Conservation (phyloP, 2,113 vertebrate genomes). For the Trichechus manatus region DNA sequence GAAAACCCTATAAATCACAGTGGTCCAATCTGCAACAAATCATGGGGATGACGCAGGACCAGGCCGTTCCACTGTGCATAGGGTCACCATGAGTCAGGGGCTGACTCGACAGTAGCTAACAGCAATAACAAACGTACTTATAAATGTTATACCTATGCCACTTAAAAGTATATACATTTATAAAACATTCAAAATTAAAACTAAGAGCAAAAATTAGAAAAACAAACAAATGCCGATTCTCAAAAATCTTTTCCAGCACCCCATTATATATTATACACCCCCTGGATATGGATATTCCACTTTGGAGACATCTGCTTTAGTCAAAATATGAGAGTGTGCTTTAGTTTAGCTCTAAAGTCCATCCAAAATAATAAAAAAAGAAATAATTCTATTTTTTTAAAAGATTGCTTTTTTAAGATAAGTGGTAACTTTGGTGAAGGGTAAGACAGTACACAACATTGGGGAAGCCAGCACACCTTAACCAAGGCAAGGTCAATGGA, state of each 20-base stretch:
- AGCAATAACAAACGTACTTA: not conserved
- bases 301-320: not conserved
- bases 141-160: not conserved
- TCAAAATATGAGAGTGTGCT: not conserved
- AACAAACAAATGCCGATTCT: not conserved
- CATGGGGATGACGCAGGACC: not conserved
- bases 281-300: not conserved
- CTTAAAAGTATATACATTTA: not conserved
- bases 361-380: not conserved
- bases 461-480: too few relatives aligned
- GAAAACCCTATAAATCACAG: not conserved
- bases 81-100: not conserved
- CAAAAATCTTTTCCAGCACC: not conserved
- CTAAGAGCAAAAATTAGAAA: constrained; percentile 29
- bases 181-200: constrained; percentile 37
- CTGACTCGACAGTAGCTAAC: not conserved
- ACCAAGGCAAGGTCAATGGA: too few relatives aligned
- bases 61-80: not conserved
- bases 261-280: not conserved
- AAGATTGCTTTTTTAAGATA: not conserved
- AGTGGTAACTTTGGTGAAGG: too few relatives aligned
- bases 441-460: too few relatives aligned
- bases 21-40: not conserved
- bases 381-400: not conserved
- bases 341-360: not conserved